These are phyloP conservation scores for Phymanthus crucifer DNA, from an alignment of 92 coral and sea anemone genomes.

Conservation along the genomic window DNA sequence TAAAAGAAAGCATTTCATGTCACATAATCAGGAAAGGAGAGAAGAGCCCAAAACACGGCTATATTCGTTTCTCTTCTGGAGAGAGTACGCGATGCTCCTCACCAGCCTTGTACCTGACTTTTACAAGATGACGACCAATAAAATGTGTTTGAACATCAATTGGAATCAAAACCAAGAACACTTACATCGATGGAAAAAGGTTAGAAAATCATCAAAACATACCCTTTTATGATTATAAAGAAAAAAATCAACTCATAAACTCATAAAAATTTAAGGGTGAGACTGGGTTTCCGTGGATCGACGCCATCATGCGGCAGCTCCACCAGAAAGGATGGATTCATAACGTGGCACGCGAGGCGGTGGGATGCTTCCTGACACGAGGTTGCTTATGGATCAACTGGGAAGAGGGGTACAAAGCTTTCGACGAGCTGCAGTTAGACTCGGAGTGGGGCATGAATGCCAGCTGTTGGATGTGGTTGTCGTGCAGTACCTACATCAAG, in stretches of 20 bases:
- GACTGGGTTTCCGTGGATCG: constrained; percentile 92
- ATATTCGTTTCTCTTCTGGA: constrained; percentile 55
- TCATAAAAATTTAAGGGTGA: constrained; percentile 40
- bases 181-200: constrained; percentile 73
- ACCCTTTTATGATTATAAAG: no score
- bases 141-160: constrained; percentile 63
- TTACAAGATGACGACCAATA: constrained; percentile 55
- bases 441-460: constrained; percentile 85
- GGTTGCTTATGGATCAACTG: constrained; percentile 85
- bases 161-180: constrained; percentile 65
- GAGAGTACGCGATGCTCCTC: constrained; percentile 72
- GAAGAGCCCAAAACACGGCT: constrained; percentile 32
- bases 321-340: constrained; percentile 80
- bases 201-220: constrained; percentile 27
- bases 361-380: constrained; percentile 72
- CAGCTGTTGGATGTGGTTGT: constrained; percentile 77
- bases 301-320: constrained; percentile 82
- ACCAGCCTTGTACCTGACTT: constrained; percentile 62
- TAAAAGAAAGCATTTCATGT: not conserved
- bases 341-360: constrained; percentile 65
- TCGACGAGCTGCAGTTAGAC: constrained; percentile 74
- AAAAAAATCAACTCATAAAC: not conserved
- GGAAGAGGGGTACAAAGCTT: constrained; percentile 87
- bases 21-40: constrained; percentile 37
- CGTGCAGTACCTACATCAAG: constrained; percentile 68